Percentiles rank a stretch among this genome's conserved stretches.
Conservation (phyloP, 53 echinoderm and acorn worm species). For the Stichopus horrens region DNA sequence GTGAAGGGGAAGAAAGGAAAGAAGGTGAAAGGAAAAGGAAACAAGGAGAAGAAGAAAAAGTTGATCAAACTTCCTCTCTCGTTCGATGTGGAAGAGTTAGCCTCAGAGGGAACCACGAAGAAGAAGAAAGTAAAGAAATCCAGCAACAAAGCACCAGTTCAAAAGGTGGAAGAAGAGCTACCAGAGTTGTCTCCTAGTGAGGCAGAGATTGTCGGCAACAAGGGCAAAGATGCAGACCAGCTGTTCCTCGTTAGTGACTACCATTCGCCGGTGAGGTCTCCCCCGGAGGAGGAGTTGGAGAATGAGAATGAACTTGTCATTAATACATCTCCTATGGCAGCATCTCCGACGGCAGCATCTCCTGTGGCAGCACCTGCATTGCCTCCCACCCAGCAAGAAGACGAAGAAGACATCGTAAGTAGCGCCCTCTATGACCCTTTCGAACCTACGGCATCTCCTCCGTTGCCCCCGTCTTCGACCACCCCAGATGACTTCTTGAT, state of each 20-base stretch:
- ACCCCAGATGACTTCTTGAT: constrained; percentile 12
- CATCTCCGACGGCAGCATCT: not conserved
- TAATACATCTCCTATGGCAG: not conserved
- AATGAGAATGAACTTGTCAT: not conserved
- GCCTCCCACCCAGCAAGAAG: not conserved
- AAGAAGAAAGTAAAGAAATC: constrained; percentile 45
- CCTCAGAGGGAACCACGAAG: not conserved
- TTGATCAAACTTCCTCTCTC: constrained; percentile 55
- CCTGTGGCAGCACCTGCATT: constrained; percentile 5
- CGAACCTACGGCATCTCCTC: constrained; percentile 87
- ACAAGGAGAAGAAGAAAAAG: constrained; percentile 54
- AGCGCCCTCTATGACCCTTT: constrained; percentile 85
- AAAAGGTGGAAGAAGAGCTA: not conserved
- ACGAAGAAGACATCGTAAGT: constrained; percentile 9
- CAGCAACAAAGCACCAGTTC: constrained; percentile 10
- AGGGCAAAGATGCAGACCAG: not conserved
- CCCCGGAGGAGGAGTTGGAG: not conserved
- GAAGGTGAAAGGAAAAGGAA: constrained; percentile 36
- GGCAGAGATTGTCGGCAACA: constrained; percentile 14
- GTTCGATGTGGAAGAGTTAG: constrained; percentile 56
- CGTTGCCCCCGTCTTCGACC: constrained; percentile 55
- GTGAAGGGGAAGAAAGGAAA: constrained; percentile 44
- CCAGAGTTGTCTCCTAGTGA: constrained; percentile 6
- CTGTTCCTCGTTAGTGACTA: constrained; percentile 43
- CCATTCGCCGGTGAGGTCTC: constrained; percentile 35